Conservation (phyloP, 2,797 vertebrate genomes). For the Pelodytes ibericus region DNA sequence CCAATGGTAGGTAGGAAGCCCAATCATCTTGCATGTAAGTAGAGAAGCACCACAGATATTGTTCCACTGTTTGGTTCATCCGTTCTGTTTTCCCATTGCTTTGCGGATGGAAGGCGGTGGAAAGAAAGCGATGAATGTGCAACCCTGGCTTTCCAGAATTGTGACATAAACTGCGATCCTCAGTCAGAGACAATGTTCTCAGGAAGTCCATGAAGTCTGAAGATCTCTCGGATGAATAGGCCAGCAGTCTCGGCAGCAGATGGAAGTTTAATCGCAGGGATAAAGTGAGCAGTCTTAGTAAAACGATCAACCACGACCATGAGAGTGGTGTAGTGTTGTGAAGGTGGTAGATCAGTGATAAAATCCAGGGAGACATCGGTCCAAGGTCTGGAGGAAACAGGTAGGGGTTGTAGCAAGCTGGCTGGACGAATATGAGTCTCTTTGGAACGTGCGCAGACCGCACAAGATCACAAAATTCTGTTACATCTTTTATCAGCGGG, state of each 20-base stretch:
- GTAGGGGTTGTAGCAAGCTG: too few relatives aligned
- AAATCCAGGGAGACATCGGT: not conserved
- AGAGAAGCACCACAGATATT: not conserved
- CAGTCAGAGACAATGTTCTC: not conserved
- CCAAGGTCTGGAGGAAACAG: too few relatives aligned
- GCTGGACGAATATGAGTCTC: too few relatives aligned
- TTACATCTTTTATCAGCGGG: too few relatives aligned
- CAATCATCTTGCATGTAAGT: not conserved
- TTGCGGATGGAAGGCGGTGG: not conserved
- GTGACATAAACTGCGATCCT: not conserved
- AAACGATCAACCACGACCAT: not conserved
- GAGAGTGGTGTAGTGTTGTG: not conserved
- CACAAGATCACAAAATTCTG: too few relatives aligned
- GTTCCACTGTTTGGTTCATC: not conserved
- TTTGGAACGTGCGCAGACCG: too few relatives aligned
- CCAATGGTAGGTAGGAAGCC: not conserved
- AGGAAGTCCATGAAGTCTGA: not conserved
- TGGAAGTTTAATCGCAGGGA: not conserved
- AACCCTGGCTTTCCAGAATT: not conserved
- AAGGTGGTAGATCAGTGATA: not conserved
- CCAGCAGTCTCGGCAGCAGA: not conserved
- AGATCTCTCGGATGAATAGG: not conserved
- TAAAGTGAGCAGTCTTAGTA: not conserved
- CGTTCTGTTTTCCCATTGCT: not conserved
- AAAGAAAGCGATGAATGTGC: not conserved